A percentile compares a stretch with the other conserved stretches of the same genome.
Evolutionary conservation across 1,140 invertebrate genomes (phyloP).

Genomic region (Microplitis demolitor): DNA sequence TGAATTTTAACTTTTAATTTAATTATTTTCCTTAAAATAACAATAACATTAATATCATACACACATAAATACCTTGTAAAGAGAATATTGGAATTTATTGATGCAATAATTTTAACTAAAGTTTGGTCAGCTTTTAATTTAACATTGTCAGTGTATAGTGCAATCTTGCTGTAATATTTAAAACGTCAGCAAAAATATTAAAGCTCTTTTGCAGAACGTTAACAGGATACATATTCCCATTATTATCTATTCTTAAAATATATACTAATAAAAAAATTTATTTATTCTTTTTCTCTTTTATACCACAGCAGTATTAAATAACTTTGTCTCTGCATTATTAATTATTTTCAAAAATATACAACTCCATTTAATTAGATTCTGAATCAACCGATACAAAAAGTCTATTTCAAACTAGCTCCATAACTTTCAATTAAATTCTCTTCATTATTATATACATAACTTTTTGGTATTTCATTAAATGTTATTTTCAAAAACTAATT

Average conservation of each 20-base stretch:
- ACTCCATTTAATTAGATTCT: too few species aligned
- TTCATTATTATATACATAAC: background rate
- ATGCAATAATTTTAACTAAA: background rate
- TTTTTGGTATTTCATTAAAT: too few species aligned
- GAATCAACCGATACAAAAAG: too few species aligned
- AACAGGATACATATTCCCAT: background rate
- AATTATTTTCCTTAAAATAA: too few species aligned
- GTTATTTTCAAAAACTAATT: too few species aligned
- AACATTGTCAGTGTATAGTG: background rate
- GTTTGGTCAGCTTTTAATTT: background rate
- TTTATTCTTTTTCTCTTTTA: background rate
- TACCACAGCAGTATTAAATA: background rate
- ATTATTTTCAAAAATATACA: too few species aligned
- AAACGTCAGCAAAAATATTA: background rate
- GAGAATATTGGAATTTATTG: background rate
- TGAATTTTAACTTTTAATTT: too few species aligned
- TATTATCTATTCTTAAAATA: too few species aligned
- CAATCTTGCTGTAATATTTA: background rate
- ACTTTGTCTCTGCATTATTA: too few species aligned
- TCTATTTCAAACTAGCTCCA: too few species aligned
- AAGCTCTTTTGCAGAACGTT: background rate
- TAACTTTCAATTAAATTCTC: background rate
- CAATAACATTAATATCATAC: too few species aligned
- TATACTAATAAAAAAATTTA: background rate
- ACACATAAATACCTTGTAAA: background rate